Base-by-base conservation (phyloP, 1,140 invertebrate species). In the Venturia canescens region DNA sequence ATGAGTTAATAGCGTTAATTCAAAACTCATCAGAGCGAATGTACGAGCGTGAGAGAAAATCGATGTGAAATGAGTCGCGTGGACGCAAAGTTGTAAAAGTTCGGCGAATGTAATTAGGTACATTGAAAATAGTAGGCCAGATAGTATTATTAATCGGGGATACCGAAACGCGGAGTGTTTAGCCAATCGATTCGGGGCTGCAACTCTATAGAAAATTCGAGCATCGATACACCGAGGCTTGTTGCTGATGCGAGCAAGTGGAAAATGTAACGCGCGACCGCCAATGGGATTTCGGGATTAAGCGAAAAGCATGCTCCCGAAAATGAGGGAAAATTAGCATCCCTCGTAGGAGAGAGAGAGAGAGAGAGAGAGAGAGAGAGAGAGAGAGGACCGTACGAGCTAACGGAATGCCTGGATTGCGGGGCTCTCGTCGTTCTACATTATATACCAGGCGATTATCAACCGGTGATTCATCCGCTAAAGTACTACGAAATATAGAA, bases 401-500 rank as follows among this genome's bases (percentile, higher is more conserved):
- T 57, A 26, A 29, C 38, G 60, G 21, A 69, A 48, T n/a, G 53
- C 44, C 60, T 50, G 79, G 27, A 26, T n/a, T n/a, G n/a, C n/a
- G 53, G 67, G 29, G 23, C 18, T 69, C 23, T 44, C n/a, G n/a
- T 78, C n/a, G 60, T 78, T 80, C 34, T 77, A 67, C 48, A 77
- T 78, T 77, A 78, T 81, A 81, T 63, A 75, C 29, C 23, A 31
- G 26, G 75, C 60, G 78, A 80, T 75, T 80, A 80, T 80, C 63
- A 75, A 27, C 48, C 57, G 48, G 21, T 57, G 31, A 74, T 77
- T 83, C 84, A 82, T 86, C 80, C 60, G 63, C 67, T 81, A 82
- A 69, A 83, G 76, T 83, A 81, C 75, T 69, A 69, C 66, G 66
- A 80, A 85, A 84, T 83, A 83, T 83, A 82, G 80, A 85, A 85